These are phyloP conservation scores for Bursaphelenchus okinawaensis DNA, from an alignment of 2,888 invertebrate genomes.

Conservation along the genomic window DNA sequence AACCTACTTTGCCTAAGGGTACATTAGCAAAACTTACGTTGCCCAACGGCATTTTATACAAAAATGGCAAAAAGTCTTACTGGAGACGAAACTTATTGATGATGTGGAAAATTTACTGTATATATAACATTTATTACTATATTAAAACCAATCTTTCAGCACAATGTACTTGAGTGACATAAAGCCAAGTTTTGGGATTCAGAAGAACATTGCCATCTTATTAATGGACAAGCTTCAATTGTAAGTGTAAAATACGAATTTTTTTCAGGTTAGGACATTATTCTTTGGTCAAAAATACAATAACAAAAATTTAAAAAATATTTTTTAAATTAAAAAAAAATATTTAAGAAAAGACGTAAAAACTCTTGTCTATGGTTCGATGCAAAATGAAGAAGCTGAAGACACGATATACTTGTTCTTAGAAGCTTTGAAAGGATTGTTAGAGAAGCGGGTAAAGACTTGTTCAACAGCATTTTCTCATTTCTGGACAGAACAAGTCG, in stretches of 20 bases:
- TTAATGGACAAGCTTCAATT: constrained; percentile 32
- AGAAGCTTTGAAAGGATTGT: not conserved
- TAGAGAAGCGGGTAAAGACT: not conserved
- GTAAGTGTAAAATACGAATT: too few species aligned
- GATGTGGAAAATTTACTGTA: too few species aligned
- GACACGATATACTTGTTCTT: not conserved
- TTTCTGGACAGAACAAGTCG: constrained; percentile 3
- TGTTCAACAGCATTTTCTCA: not conserved
- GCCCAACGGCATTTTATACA: too few species aligned
- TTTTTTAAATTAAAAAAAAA: not conserved
- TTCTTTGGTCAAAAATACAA: not conserved
- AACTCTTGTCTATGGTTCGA: not conserved
- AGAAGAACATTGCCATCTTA: constrained; percentile 39
- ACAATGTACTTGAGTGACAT: constrained; percentile 45
- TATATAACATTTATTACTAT: too few species aligned
- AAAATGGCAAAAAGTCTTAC: too few species aligned
- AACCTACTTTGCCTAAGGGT: too few species aligned
- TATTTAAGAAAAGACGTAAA: not conserved
- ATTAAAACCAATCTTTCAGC: constrained; percentile 31
- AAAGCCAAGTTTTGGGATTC: constrained; percentile 41
- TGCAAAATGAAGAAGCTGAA: not conserved
- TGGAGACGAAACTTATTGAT: too few species aligned
- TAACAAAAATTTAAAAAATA: not conserved
- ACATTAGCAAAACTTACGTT: too few species aligned
- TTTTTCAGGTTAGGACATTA: too few species aligned